A percentile compares a stretch with the other conserved stretches of the same genome.
phyloP scores from a whole-genome alignment of 2,888 invertebrate species.

The Papilio gigon region DNA sequence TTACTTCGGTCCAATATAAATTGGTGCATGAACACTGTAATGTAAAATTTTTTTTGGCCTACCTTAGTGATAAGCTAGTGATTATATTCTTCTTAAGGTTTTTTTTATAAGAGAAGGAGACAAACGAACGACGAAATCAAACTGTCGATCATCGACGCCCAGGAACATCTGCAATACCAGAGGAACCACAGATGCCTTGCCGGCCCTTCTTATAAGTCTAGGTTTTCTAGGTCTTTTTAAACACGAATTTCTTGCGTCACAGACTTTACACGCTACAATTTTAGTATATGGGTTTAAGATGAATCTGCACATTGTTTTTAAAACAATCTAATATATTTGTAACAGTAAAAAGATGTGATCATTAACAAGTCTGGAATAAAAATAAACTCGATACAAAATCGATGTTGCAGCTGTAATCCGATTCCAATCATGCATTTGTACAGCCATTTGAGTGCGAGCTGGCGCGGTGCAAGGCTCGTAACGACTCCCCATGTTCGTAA shows the following conservation, averaged over 20 bases:
- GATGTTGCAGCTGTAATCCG: background rate
- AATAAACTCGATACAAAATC: conserved; percentile 1
- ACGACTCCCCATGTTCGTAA: conserved; percentile 27
- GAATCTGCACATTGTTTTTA: background rate
- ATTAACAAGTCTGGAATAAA: background rate
- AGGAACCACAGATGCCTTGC: too few species aligned
- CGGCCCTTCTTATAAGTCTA: too few species aligned
- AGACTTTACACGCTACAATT: too few species aligned
- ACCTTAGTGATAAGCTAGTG: background rate
- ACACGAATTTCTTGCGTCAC: background rate
- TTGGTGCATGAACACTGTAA: conserved; percentile 5
- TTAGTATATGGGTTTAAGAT: too few species aligned
- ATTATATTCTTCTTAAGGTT: too few species aligned
- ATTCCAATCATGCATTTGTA: conserved; percentile 17
- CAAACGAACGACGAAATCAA: too few species aligned
- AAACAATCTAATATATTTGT: background rate
- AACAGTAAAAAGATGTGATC: background rate
- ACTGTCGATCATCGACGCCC: too few species aligned
- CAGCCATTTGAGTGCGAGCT: conserved; percentile 1
- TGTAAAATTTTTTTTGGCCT: background rate
- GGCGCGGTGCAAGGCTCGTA: conserved; percentile 11
- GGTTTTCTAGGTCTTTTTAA: background rate
- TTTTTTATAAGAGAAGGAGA: too few species aligned
- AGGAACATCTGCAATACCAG: too few species aligned
- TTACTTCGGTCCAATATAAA: conserved; percentile 3